Conservation (phyloP, 2,113 vertebrate genomes). For the Phaethornis superciliosus region DNA sequence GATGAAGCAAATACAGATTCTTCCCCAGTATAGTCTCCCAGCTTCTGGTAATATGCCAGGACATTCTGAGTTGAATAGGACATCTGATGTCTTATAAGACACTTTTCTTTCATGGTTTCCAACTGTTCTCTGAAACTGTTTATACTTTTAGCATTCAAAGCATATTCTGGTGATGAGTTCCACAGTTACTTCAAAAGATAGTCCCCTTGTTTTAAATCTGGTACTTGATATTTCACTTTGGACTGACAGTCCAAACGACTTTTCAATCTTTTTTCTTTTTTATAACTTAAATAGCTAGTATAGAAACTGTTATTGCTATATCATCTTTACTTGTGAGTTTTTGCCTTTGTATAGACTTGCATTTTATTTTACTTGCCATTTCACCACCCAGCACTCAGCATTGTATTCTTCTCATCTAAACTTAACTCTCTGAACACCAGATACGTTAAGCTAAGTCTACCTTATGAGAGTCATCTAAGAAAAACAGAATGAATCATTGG, state of each 20-base stretch:
- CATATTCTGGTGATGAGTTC: neutral
- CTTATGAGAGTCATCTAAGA: neutral
- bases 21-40: neutral
- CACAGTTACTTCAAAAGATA: neutral
- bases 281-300: neutral
- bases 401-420: neutral
- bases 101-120: neutral
- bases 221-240: neutral
- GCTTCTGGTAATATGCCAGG: neutral
- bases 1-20: neutral
- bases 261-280: neutral
- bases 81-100: neutral
- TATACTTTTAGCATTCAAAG: neutral
- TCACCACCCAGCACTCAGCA: neutral
- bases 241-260: neutral
- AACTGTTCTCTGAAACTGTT: neutral
- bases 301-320: neutral
- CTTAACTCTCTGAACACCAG: neutral
- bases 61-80: neutral
- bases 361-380: neutral
- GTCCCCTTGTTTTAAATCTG: neutral
- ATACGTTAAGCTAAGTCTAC: neutral
- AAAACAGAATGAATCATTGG: neutral
- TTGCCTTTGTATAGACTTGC: neutral
- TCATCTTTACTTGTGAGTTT: neutral